Conservation (phyloP, 2,113 vertebrate genomes). For the Camelus dromedarius region DNA sequence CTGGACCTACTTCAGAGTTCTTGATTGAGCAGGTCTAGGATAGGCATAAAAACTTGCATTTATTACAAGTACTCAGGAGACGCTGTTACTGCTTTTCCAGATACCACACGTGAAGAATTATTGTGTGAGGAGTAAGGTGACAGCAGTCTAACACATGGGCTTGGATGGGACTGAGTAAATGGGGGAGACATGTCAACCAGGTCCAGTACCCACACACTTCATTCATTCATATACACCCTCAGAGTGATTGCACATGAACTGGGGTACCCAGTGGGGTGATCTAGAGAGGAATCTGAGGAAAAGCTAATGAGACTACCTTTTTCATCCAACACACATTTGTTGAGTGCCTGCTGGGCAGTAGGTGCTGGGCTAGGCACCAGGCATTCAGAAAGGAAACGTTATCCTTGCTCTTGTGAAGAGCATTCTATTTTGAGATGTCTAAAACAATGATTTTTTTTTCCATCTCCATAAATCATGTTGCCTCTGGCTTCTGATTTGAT, state of each 20-base stretch:
- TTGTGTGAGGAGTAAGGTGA: neutral
- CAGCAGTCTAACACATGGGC: neutral
- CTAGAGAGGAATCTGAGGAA: neutral
- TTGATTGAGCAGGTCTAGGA: neutral
- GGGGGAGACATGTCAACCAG: too few relatives aligned
- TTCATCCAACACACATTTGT: neutral
- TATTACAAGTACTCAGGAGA: neutral
- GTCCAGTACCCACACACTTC: neutral
- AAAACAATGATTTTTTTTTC: conserved; percentile 56
- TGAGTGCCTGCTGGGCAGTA: neutral
- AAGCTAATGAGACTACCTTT: neutral
- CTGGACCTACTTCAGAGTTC: neutral
- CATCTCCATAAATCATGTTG: conserved; percentile 56
- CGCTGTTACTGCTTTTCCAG: neutral
- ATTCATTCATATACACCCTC: neutral
- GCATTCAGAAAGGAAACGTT: conserved; percentile 3
- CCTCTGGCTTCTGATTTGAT: conserved; percentile 55
- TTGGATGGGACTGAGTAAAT: neutral
- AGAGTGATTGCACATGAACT: neutral
- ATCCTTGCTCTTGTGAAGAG: neutral
- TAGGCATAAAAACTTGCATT: neutral
- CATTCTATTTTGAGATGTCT: conserved; percentile 58
- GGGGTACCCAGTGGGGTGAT: neutral
- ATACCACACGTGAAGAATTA: neutral
- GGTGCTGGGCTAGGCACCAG: neutral